Percentiles rank a stretch among this genome's conserved stretches.
Conservation (phyloP, 2,113 vertebrate species). For the Cyprinodon brontotheroides region DNA sequence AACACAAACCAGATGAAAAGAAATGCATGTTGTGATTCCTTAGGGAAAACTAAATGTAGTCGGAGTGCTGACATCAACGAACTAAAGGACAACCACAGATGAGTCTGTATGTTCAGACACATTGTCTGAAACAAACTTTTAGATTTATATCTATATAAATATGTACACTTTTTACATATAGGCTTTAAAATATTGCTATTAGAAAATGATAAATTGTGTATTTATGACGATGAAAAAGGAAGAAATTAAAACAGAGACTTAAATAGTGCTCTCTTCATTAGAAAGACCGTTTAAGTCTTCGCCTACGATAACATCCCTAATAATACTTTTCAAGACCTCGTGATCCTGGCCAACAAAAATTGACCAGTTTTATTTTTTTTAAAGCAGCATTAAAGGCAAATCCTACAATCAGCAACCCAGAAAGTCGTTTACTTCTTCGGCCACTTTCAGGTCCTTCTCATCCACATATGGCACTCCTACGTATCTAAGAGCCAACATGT, state of each 20-base stretch:
- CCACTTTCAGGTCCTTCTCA: conserved; percentile 46
- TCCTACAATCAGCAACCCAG: conserved; percentile 45
- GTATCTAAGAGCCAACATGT: conserved; percentile 7
- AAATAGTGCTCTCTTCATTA: conserved; percentile 44
- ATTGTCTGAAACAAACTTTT: conserved; percentile 74
- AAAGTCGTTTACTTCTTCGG: conserved; percentile 20
- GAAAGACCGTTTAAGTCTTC: conserved; percentile 35
- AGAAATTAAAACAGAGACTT: conserved; percentile 55
- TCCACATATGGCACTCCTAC: conserved; percentile 58
- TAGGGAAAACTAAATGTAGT: conserved; percentile 56
- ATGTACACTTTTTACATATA: conserved; percentile 81
- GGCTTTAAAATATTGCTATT: conserved; percentile 80
- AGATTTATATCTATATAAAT: conserved; percentile 5
- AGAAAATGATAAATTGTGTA: conserved; percentile 77
- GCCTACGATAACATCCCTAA: conserved; percentile 12
- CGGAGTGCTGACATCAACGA: conserved; percentile 71
- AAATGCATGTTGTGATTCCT: conserved; percentile 22
- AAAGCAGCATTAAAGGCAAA: conserved; percentile 63
- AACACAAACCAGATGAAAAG: conserved; percentile 9
- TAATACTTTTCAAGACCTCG: conserved; percentile 16
- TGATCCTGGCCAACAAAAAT: conserved; percentile 11
- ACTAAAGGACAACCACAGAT: conserved; percentile 74
- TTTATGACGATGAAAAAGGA: conserved; percentile 75
- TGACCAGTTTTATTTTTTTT: conserved; percentile 44
- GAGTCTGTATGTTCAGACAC: conserved; percentile 75